Evolutionary conservation across 1,140 invertebrate species (phyloP).

Genomic region (Zaprionus davidi): DNA sequence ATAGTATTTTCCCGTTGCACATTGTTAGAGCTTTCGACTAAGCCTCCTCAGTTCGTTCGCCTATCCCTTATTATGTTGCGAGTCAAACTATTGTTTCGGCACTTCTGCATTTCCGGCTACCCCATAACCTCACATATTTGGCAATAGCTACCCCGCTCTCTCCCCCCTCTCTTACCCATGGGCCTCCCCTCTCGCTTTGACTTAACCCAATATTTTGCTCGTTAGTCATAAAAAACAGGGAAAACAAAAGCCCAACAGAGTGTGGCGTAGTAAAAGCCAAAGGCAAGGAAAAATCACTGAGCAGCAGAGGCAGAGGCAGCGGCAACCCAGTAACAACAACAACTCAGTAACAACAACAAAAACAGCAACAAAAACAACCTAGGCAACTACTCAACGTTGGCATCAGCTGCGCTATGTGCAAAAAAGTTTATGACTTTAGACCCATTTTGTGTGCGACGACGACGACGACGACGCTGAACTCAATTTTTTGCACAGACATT

Average conservation of each 20-base stretch:
- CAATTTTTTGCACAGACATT: constrained; percentile 46
- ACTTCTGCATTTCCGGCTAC: constrained; percentile 2
- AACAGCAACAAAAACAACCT: constrained; percentile 39
- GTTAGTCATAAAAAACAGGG: constrained; percentile 62
- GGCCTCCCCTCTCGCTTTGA: constrained; percentile 41
- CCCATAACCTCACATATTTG: constrained; percentile 25
- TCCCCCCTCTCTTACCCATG: background rate
- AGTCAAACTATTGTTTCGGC: constrained; percentile 33
- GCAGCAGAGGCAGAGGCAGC: constrained; percentile 46
- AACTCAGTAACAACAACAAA: constrained; percentile 1
- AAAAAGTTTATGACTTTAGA: constrained; percentile 81
- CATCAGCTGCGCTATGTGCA: constrained; percentile 74
- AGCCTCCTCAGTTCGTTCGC: background rate
- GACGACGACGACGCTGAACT: constrained; percentile 60
- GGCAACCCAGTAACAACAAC: constrained; percentile 22
- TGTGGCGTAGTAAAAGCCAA: constrained; percentile 75
- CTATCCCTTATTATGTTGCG: constrained; percentile 35
- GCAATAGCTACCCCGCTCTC: constrained; percentile 5
- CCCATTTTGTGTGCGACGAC: constrained; percentile 70
- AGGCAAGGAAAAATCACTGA: constrained; percentile 80
- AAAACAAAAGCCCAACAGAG: constrained; percentile 71
- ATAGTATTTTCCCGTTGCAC: background rate
- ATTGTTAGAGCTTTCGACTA: constrained; percentile 1
- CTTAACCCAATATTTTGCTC: constrained; percentile 80
- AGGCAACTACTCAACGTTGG: constrained; percentile 58